Evolutionary conservation across 2,888 invertebrate species (phyloP), one percentile per base, ranked within the genome.

Genomic region (Torymus texanus): DNA sequence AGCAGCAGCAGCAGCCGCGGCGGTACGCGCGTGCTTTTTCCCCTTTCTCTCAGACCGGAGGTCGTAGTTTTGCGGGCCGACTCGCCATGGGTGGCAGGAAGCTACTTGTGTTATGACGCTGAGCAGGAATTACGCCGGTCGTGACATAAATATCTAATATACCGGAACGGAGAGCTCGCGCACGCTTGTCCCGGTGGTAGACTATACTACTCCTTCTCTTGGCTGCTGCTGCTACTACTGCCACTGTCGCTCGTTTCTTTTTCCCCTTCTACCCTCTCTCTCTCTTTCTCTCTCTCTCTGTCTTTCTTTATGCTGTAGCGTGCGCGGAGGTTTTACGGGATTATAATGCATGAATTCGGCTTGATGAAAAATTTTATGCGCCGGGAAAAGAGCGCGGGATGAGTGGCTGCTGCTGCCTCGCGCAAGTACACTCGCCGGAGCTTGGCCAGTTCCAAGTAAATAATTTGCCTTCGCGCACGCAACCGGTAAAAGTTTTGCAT

Each of bases 71-170:
- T 59, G 65, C 55, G 55, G 41, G 59, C 56, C 21, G 53, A n/a
- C 24, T 56, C 58, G 41, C 61, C 56, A 59, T 63, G 65, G 50
- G 67, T 67, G 66, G 75, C 75, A 75, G 75, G 58, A 79, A 79
- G 68, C 77, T 78, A 72, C 78, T 74, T 67, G 78, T 71, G 78
- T 81, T 81, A 81, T 75, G 78, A 71, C 74, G 61, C 74, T 71
- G 78, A 78, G 76, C 59, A 81, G 66, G 65, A 78, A 83, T 82
- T 82, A 83, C 84, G 83, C 80, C 81, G 85, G 83, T 85, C 85
- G 85, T 85, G 86, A 85, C 85, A 86, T 87, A 87, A 86, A 87
- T 86, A 87, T 84, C 84, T 86, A 86, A 87, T 83, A 83, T 83
- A 84, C 86, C 84, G 84, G 82, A 84, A 77, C 81, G 66, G 74